Conservation (phyloP, 2,113 vertebrate genomes). For the Gymnocephalus cernua region DNA sequence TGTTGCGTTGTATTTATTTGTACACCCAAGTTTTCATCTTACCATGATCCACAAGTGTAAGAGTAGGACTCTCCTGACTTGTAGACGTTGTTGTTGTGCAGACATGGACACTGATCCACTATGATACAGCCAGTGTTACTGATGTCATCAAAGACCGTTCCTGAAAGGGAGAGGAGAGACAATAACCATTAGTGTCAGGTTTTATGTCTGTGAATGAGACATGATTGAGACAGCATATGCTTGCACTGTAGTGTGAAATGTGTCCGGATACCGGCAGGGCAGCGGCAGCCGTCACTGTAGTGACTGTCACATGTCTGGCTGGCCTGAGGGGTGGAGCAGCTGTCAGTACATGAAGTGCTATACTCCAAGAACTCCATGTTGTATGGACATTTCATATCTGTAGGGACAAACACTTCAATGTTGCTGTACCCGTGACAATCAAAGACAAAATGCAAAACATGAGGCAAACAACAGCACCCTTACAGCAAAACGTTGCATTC, state of each 20-base stretch:
- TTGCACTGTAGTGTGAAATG: neutral
- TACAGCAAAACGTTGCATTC: conserved; percentile 87
- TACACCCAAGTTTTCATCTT: conserved; percentile 24
- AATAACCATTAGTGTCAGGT: neutral
- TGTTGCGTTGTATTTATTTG: neutral
- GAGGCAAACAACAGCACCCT: conserved; percentile 6
- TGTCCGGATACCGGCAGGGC: conserved; percentile 83
- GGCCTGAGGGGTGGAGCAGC: conserved; percentile 86
- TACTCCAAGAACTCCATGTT: conserved; percentile 89
- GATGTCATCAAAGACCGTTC: conserved; percentile 89
- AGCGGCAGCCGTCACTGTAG: conserved; percentile 89
- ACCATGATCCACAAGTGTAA: conserved; percentile 86
- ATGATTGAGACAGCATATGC: neutral
- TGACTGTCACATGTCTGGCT: conserved; percentile 86
- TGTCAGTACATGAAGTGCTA: conserved; percentile 85
- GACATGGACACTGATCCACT: conserved; percentile 83
- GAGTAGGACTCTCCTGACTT: conserved; percentile 83
- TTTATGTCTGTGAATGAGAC: neutral
- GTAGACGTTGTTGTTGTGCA: conserved; percentile 83
- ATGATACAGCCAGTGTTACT: conserved; percentile 83
- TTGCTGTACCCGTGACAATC: neutral
- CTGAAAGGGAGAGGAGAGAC: conserved; percentile 68
- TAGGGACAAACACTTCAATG: conserved; percentile 37
- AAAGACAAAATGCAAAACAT: neutral
- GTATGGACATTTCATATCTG: conserved; percentile 84